phyloP scores from a whole-genome alignment of 2,888 invertebrate species.

The Clistopyga incitator region DNA sequence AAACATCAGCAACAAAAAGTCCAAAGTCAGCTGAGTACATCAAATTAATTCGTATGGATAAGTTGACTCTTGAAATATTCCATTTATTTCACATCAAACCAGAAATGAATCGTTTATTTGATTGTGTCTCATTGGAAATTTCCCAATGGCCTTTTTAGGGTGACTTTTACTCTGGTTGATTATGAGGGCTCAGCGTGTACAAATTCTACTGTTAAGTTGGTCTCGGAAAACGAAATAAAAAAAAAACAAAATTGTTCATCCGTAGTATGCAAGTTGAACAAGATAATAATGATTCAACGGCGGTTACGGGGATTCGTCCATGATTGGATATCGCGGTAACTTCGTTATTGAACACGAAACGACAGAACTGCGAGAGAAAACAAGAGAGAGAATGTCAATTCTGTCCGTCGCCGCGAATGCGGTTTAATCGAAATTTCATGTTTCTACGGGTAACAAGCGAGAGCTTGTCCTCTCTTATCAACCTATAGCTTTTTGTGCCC shows the following conservation, averaged over 20 bases:
- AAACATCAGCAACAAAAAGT: no score
- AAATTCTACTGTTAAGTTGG: background rate
- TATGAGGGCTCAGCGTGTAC: background rate
- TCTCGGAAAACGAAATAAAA: background rate
- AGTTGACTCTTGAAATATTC: no score
- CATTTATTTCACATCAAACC: no score
- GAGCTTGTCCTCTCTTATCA: slow-evolving; percentile 57
- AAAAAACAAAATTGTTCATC: slow-evolving; percentile 31
- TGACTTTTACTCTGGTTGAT: background rate
- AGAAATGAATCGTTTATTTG: no score
- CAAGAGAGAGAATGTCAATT: slow-evolving; percentile 62
- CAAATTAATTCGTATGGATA: no score
- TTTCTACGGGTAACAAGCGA: slow-evolving; percentile 67
- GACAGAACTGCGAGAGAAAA: slow-evolving; percentile 32
- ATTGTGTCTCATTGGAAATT: no score
- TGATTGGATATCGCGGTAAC: slow-evolving; percentile 66
- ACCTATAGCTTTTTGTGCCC: slow-evolving; percentile 48
- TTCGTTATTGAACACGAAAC: slow-evolving; percentile 60
- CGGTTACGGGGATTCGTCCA: slow-evolving; percentile 23
- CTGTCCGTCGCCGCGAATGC: slow-evolving; percentile 62
- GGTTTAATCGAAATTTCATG: slow-evolving; percentile 73
- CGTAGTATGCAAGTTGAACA: slow-evolving; percentile 4
- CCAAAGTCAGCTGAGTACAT: no score
- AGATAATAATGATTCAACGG: slow-evolving; percentile 56
- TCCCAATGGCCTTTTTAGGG: no score